These are phyloP conservation scores for Salarias fasciatus DNA, from an alignment of 2,797 vertebrate species.

Conservation along the genomic window DNA sequence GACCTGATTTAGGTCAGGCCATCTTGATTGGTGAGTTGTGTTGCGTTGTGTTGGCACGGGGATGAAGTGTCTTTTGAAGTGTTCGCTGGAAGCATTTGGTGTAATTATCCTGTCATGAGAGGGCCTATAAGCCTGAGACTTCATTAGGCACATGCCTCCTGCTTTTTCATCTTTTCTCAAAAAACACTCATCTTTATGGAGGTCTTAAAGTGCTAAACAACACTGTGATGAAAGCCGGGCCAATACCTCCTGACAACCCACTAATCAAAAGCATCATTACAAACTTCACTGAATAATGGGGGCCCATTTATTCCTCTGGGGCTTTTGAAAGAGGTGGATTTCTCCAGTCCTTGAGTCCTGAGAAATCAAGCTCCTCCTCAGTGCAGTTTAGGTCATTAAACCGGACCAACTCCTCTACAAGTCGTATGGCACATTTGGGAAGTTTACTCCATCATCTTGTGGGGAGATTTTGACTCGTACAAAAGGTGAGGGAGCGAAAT, in stretches of 20 bases:
- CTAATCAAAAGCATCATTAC: slow-evolving; percentile 80
- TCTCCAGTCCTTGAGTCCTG: slow-evolving; percentile 42
- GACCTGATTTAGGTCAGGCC: slow-evolving; percentile 76
- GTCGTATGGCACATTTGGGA: slow-evolving; percentile 48
- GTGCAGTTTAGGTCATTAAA: slow-evolving; percentile 71
- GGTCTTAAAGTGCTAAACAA: slow-evolving; percentile 73
- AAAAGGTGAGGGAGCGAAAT: slow-evolving; percentile 46
- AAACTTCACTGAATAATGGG: slow-evolving; percentile 70
- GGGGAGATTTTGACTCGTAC: slow-evolving; percentile 54
- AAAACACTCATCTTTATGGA: slow-evolving; percentile 70
- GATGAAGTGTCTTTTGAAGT: slow-evolving; percentile 83
- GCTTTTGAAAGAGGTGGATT: slow-evolving; percentile 57
- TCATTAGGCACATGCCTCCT: slow-evolving; percentile 78
- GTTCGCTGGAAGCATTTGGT: slow-evolving; percentile 76
- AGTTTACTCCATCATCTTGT: slow-evolving; percentile 52
- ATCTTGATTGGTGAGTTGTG: slow-evolving; percentile 79
- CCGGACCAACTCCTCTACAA: slow-evolving; percentile 35
- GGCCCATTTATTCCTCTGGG: slow-evolving; percentile 64
- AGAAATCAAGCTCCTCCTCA: slow-evolving; percentile 54
- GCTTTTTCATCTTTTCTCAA: slow-evolving; percentile 74
- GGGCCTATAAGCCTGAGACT: slow-evolving; percentile 75
- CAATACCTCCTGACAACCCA: slow-evolving; percentile 69
- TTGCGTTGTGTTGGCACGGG: slow-evolving; percentile 67
- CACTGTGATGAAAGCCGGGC: slow-evolving; percentile 56
- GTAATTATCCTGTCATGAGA: slow-evolving; percentile 84